Percentiles rank a stretch among this genome's conserved stretches.
phyloP scores from a whole-genome alignment of 2,888 invertebrate species.

The Rhimphoctona megacephalus region DNA sequence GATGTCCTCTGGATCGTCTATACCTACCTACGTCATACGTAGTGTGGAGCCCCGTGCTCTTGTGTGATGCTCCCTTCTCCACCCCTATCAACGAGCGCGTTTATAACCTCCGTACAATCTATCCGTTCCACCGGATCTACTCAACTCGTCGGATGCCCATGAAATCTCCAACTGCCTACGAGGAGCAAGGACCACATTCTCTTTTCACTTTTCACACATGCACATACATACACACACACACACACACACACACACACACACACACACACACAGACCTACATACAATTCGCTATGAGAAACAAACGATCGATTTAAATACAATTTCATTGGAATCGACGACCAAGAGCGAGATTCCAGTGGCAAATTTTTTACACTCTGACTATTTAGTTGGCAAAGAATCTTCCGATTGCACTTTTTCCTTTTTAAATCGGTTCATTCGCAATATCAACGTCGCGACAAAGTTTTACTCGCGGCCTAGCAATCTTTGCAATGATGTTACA shows the following conservation, averaged over 20 bases:
- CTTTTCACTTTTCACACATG: conserved; percentile 41
- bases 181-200: conserved; percentile 41
- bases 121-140: conserved; percentile 36
- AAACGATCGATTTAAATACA: conserved; percentile 45
- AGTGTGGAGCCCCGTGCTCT: conserved; percentile 32
- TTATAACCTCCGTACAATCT: conserved; percentile 50
- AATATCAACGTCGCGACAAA: background rate
- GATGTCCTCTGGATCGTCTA: conserved; percentile 61
- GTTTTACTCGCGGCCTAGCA: background rate
- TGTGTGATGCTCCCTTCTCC: conserved; percentile 50
- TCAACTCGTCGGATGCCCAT: conserved; percentile 43
- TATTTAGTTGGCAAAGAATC: conserved; percentile 26
- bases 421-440: background rate
- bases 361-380: conserved; percentile 31
- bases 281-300: background rate
- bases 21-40: conserved; percentile 29
- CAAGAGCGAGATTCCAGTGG: conserved; percentile 3
- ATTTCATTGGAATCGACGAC: conserved; percentile 13
- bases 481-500: background rate
- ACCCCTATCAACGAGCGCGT: conserved; percentile 18
- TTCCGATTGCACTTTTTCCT: background rate
- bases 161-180: conserved; percentile 37
- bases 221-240: background rate
- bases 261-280: background rate
- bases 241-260: background rate